phyloP scores from a whole-genome alignment of 2,888 invertebrate species.

The Tolmerus cingulatus region DNA sequence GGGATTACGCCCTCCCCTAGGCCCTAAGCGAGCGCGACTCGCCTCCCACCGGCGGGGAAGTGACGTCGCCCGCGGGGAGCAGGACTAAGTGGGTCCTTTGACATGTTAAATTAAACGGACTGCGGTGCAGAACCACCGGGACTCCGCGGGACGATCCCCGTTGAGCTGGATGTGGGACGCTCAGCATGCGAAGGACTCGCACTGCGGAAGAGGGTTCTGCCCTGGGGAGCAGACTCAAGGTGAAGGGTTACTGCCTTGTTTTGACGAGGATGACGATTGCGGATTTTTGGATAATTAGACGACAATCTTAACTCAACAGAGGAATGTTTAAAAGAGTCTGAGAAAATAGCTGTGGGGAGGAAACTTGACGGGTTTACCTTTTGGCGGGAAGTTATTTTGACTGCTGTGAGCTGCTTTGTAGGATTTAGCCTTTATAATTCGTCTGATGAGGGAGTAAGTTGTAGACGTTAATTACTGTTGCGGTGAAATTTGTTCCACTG shows the following conservation, averaged over 20 bases:
- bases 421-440: background rate
- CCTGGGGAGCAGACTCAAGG: background rate
- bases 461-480: background rate
- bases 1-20: background rate
- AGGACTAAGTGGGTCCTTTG: background rate
- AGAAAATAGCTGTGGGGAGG: background rate
- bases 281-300: background rate
- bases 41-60: background rate
- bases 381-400: background rate
- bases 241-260: background rate
- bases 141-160: background rate
- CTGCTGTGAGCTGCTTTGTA: background rate
- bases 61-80: background rate
- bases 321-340: background rate
- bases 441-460: background rate
- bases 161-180: background rate
- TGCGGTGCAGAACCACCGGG: background rate
- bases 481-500: background rate
- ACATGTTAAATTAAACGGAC: constrained; percentile 11
- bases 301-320: background rate
- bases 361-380: background rate
- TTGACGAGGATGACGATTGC: background rate
- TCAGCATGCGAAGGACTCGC: background rate
- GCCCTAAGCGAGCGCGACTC: background rate
- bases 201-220: background rate